phyloP scores from a whole-genome alignment of 2,888 invertebrate species.

The Parnassius glacialis region DNA sequence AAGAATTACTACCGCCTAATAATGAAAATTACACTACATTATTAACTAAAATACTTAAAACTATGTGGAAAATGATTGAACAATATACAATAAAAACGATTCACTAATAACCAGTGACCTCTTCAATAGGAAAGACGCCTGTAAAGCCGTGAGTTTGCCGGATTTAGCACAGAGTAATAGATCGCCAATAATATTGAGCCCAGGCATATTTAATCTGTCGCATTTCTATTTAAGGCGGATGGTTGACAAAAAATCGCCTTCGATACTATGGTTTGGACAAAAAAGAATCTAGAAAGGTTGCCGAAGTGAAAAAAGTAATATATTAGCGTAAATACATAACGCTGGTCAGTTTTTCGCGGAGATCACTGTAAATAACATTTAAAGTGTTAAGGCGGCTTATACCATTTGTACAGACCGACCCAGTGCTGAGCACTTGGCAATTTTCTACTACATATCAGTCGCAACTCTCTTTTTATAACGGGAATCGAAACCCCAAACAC shows the following conservation, averaged over 20 bases:
- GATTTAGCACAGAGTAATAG: not conserved
- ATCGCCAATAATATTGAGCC: conserved; percentile 4
- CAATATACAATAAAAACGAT: conserved; percentile 80
- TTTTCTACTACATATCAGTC: conserved; percentile 77
- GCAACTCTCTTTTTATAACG: conserved; percentile 70
- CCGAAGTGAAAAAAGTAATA: not conserved
- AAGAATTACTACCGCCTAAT: conserved; percentile 75
- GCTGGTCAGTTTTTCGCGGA: conserved; percentile 35
- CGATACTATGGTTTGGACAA: conserved; percentile 1
- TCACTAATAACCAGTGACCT: conserved; percentile 73
- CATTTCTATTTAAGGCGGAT: not conserved
- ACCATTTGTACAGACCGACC: conserved; percentile 77
- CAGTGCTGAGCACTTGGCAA: conserved; percentile 56
- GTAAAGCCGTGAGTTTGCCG: conserved; percentile 5
- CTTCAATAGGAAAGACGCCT: conserved; percentile 35
- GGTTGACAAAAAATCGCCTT: not conserved
- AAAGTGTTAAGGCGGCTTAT: conserved; percentile 77
- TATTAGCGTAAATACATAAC: not conserved
- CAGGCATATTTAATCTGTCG: not conserved
- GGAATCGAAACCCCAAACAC: conserved; percentile 68
- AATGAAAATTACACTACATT: conserved; percentile 75
- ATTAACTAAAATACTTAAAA: conserved; percentile 76
- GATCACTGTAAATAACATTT: conserved; percentile 71
- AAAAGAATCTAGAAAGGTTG: conserved; percentile 10
- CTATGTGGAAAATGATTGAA: conserved; percentile 79